Evolutionary conservation across 2,113 vertebrate species (phyloP).

Genomic region (Tachysurus vachellii): DNA sequence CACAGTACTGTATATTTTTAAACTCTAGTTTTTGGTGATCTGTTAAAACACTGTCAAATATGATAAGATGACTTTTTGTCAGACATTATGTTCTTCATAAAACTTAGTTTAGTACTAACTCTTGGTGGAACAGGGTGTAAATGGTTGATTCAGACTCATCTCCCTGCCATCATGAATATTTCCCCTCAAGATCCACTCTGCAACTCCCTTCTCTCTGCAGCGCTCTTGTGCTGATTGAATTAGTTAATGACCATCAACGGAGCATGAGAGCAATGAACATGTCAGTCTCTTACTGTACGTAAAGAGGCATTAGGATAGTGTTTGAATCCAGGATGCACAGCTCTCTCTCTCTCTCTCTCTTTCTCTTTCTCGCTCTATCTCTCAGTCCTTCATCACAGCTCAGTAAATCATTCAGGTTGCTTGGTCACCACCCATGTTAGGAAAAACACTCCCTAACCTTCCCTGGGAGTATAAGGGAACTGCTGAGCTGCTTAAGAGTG

Average conservation of each 20-base stretch:
- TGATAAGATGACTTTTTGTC: background rate
- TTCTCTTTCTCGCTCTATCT: background rate
- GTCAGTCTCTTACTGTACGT: constrained; percentile 28
- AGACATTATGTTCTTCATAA: background rate
- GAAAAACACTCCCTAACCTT: constrained; percentile 26
- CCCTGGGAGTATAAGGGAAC: background rate
- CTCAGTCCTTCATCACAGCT: constrained; percentile 9
- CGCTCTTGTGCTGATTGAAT: constrained; percentile 61
- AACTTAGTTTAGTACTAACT: background rate
- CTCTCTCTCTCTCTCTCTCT: constrained; percentile 12
- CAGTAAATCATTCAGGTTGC: constrained; percentile 32
- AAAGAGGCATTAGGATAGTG: constrained; percentile 28
- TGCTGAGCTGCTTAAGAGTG: constrained; percentile 28
- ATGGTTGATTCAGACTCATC: constrained; percentile 32
- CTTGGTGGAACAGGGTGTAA: constrained; percentile 24
- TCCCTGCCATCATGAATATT: constrained; percentile 57
- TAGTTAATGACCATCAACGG: constrained; percentile 50
- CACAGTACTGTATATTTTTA: background rate
- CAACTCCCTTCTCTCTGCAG: constrained; percentile 53
- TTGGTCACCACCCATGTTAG: constrained; percentile 24
- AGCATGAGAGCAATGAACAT: constrained; percentile 14
- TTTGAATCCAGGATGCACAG: background rate
- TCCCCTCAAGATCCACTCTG: constrained; percentile 54
- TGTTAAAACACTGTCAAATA: background rate
- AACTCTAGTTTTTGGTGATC: background rate